Conservation (phyloP, 2,797 vertebrate species). For the Sebastes taczanowskii region DNA sequence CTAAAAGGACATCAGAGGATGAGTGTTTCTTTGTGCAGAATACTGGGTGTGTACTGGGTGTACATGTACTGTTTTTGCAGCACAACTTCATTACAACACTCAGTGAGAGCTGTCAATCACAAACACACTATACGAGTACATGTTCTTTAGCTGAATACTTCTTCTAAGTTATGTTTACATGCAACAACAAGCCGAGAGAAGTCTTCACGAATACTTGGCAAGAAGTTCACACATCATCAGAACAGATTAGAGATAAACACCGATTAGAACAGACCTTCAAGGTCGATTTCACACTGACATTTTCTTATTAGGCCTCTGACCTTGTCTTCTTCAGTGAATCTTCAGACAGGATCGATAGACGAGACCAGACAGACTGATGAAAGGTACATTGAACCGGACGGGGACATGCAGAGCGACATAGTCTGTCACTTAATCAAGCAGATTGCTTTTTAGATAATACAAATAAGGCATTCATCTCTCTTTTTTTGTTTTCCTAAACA, state of each 20-base stretch:
- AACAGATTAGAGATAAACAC: conserved; percentile 17
- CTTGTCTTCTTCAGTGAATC: conserved; percentile 53
- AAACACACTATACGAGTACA: not conserved
- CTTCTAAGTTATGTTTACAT: conserved; percentile 5
- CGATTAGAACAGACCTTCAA: conserved; percentile 20
- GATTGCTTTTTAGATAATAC: not conserved
- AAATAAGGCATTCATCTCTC: not conserved
- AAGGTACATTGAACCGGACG: conserved; percentile 13
- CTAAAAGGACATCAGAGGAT: not conserved
- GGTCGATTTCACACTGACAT: conserved; percentile 44
- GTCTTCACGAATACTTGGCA: not conserved
- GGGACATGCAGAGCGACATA: conserved; percentile 8
- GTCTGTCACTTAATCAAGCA: not conserved
- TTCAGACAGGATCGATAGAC: conserved; percentile 54
- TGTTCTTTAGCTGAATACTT: not conserved
- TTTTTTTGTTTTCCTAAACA: not conserved
- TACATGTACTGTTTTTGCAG: not conserved
- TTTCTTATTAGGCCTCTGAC: conserved; percentile 41
- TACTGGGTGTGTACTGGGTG: not conserved
- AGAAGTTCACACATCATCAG: conserved; percentile 5
- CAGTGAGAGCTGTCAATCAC: not conserved
- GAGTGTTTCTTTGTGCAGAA: not conserved
- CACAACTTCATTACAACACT: not conserved
- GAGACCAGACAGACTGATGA: conserved; percentile 32
- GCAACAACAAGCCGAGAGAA: not conserved